phyloP scores from a whole-genome alignment of 2,797 vertebrate genomes.

The Lerista edwardsae region DNA sequence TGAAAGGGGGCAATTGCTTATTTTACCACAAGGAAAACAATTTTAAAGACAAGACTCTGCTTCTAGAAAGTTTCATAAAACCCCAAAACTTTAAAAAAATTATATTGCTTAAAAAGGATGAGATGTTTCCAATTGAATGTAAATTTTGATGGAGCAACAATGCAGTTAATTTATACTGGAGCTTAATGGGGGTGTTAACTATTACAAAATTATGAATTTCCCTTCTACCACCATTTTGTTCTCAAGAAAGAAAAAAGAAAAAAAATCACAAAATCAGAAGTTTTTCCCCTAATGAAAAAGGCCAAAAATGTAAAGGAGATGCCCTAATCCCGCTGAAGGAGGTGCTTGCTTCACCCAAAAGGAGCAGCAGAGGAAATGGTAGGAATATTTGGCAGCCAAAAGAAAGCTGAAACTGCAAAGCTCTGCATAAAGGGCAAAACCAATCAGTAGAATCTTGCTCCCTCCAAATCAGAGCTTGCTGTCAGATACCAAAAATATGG shows the following conservation, averaged over 20 bases:
- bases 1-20: neutral
- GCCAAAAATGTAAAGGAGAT: neutral
- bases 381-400: conserved; percentile 78
- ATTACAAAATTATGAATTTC: neutral
- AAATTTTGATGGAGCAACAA: too few species aligned
- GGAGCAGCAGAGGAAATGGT: conserved; percentile 75
- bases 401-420: conserved; percentile 75
- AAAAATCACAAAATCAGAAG: neutral
- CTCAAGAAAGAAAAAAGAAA: neutral
- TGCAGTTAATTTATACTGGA: neutral
- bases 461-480: conserved; percentile 3
- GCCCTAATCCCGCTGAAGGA: too few species aligned
- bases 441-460: conserved; percentile 33
- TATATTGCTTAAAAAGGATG: neutral
- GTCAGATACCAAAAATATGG: conserved; percentile 44
- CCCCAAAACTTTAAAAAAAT: too few species aligned
- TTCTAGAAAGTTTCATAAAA: neutral
- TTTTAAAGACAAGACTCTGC: neutral
- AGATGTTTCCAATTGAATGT: neutral
- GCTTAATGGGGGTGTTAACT: neutral
- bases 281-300: neutral
- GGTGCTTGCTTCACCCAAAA: conserved; percentile 50
- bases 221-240: neutral
- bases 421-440: conserved; percentile 58
- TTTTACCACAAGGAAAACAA: neutral